Evolutionary conservation across 2,888 invertebrate genomes (phyloP).

Genomic region (Brachypalpus laphriformis): DNA sequence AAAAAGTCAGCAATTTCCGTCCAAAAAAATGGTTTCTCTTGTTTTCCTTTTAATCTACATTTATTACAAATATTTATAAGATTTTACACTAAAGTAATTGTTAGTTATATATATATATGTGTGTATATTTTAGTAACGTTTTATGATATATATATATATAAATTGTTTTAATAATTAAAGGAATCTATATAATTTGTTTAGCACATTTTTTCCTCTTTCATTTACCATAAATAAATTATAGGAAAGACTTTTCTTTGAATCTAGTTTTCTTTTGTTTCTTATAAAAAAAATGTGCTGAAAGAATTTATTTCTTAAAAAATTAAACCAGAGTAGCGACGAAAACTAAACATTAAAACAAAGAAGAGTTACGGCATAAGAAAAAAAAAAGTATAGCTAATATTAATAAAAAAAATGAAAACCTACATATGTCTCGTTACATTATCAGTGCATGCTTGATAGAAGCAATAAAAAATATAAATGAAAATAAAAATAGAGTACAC

Average conservation of each 20-base stretch:
- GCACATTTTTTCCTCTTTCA: constrained; percentile 59
- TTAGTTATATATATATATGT: constrained; percentile 63
- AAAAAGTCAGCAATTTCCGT: constrained; percentile 52
- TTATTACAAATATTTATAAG: constrained; percentile 74
- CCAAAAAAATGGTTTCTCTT: constrained; percentile 43
- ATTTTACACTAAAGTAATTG: constrained; percentile 69
- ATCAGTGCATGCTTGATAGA: constrained; percentile 74
- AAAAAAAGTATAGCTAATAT: constrained; percentile 27
- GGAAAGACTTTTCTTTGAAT: constrained; percentile 16
- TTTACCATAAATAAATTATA: constrained; percentile 52
- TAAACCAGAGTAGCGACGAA: constrained; percentile 13
- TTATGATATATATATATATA: constrained; percentile 52
- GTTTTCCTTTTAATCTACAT: constrained; percentile 61
- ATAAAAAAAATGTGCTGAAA: constrained; percentile 52
- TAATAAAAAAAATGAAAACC: constrained; percentile 19
- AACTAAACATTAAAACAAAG: constrained; percentile 23
- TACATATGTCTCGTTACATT: constrained; percentile 64
- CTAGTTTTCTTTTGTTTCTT: background rate
- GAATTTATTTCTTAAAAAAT: constrained; percentile 2
- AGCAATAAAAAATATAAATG: constrained; percentile 68
- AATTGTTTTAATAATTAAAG: constrained; percentile 52
- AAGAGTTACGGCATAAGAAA: constrained; percentile 36
- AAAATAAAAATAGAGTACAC: constrained; percentile 45
- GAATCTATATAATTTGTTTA: constrained; percentile 63
- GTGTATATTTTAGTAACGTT: constrained; percentile 61